A percentile compares a stretch with the other conserved stretches of the same genome.
Conservation (phyloP, 2,888 invertebrate species). For the Periphyllus acericola region DNA sequence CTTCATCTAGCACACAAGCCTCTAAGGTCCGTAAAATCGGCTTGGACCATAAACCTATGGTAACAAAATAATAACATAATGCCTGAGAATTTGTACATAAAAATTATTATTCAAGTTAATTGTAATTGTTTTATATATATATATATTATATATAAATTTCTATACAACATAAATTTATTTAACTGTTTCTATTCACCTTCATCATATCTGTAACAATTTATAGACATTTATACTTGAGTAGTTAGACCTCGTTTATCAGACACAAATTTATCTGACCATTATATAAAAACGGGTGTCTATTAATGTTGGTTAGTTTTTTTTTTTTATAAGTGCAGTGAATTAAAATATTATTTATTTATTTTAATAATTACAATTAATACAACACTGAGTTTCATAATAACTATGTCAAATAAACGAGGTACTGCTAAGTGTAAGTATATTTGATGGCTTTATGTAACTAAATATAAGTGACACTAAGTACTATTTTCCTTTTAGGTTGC, state of each 20-base stretch:
- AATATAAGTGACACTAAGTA: neutral
- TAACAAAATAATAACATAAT: constrained; percentile 42
- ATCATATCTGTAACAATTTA: constrained; percentile 19
- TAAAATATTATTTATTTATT: neutral
- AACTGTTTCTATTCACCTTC: neutral
- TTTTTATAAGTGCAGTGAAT: constrained; percentile 1
- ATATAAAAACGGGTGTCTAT: constrained; percentile 23
- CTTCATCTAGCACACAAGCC: constrained; percentile 28
- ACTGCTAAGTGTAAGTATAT: constrained; percentile 54
- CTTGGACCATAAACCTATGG: constrained; percentile 57
- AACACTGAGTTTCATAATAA: constrained; percentile 13
- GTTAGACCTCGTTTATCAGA: constrained; percentile 51
- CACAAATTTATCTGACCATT: neutral
- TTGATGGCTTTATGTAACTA: constrained; percentile 27
- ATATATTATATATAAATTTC: too few species aligned
- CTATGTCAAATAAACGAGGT: constrained; percentile 60
- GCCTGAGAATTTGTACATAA: constrained; percentile 8
- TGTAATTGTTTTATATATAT: constrained; percentile 16
- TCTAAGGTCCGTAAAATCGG: constrained; percentile 60
- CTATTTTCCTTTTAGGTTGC: constrained; percentile 26
- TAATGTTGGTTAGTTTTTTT: neutral
- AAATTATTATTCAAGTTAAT: neutral
- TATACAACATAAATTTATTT: neutral
- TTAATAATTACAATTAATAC: constrained; percentile 4
- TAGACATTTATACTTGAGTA: constrained; percentile 41